A percentile compares a stretch with the other conserved stretches of the same genome.
Evolutionary conservation across 2,888 invertebrate species (phyloP).

Genomic region (Monopis laevigella): DNA sequence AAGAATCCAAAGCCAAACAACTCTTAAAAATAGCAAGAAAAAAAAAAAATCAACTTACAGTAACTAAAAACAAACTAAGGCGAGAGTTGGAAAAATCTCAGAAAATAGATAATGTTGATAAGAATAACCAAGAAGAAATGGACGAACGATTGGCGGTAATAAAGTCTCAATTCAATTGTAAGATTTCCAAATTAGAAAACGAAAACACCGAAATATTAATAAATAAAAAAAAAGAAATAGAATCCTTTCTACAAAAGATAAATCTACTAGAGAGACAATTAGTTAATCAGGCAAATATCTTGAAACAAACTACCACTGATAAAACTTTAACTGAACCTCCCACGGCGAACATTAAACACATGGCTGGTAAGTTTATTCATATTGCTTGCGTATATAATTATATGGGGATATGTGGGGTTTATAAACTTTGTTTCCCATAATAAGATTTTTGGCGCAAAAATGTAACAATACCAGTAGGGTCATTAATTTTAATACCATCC

Average conservation of each 20-base stretch:
- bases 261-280: constrained; percentile 76
- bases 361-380: constrained; percentile 81
- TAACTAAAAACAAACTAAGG: constrained; percentile 70
- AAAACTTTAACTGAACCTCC: constrained; percentile 69
- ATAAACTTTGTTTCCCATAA: too few species aligned
- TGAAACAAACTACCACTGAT: constrained; percentile 68
- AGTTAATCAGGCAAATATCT: constrained; percentile 74
- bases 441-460: too few species aligned
- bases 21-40: constrained; percentile 79
- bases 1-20: constrained; percentile 72
- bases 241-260: constrained; percentile 76
- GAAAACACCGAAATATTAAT: constrained; percentile 72
- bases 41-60: constrained; percentile 77
- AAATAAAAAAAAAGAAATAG: constrained; percentile 72
- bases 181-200: constrained; percentile 75
- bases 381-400: too few species aligned
- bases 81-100: constrained; percentile 68
- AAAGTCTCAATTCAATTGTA: constrained; percentile 76
- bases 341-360: constrained; percentile 94
- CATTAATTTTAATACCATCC: too few species aligned
- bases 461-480: too few species aligned
- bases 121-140: constrained; percentile 51
- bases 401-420: too few species aligned
- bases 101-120: constrained; percentile 55
- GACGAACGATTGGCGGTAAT: constrained; percentile 68